Conservation (phyloP, 2,113 vertebrate genomes). For the Pavo muticus region DNA sequence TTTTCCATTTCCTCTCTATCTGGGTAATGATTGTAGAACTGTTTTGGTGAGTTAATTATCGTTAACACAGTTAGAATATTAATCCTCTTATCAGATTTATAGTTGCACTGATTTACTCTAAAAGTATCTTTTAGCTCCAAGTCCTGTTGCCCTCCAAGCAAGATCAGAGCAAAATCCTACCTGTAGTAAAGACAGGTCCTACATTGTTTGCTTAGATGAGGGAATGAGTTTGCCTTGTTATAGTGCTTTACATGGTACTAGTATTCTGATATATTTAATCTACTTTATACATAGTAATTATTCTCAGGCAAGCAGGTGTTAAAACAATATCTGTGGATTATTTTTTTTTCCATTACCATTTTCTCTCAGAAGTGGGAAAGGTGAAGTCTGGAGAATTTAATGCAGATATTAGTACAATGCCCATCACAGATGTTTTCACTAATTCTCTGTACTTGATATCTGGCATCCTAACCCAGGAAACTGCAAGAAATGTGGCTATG, state of each 20-base stretch:
- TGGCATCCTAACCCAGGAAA: not conserved
- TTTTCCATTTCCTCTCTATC: constrained; percentile 23
- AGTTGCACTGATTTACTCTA: constrained; percentile 49
- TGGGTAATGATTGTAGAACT: constrained; percentile 49
- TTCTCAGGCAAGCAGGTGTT: not conserved
- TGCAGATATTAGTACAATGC: not conserved
- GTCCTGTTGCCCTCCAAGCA: not conserved
- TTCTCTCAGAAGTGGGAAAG: not conserved
- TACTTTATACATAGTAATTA: constrained; percentile 6
- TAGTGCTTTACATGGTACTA: not conserved
- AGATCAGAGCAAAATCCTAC: not conserved
- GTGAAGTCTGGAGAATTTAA: constrained; percentile 22
- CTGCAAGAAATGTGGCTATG: not conserved
- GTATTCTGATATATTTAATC: not conserved
- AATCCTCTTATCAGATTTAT: constrained; percentile 59
- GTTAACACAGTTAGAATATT: constrained; percentile 54
- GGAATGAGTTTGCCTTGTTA: not conserved
- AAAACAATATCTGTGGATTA: not conserved
- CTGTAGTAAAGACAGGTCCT: not conserved
- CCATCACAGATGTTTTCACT: not conserved
- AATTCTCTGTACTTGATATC: not conserved
- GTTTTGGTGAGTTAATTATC: constrained; percentile 64
- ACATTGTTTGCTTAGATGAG: not conserved
- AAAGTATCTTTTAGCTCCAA: not conserved
- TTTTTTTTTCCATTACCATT: not conserved